Percentiles rank a stretch among this genome's conserved stretches.
Conservation (phyloP, 2,888 invertebrate species). For the Polylopha cassiicola region DNA sequence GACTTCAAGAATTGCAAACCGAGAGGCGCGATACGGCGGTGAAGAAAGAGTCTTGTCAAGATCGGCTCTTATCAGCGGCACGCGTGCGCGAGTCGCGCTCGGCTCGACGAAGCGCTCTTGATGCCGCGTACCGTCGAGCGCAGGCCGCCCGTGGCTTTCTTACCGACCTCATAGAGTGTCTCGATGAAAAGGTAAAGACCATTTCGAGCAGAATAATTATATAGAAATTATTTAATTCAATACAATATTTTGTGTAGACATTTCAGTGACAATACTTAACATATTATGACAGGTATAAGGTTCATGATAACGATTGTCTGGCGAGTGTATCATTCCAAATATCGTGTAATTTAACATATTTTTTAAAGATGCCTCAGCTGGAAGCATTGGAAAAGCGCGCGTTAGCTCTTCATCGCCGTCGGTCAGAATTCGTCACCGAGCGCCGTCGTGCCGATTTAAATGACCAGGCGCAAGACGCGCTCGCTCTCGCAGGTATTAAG, state of each 20-base stretch:
- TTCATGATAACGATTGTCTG: no score
- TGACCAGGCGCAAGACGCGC: slow-evolving; percentile 95
- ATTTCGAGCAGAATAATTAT: neutral
- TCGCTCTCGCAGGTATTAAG: slow-evolving; percentile 78
- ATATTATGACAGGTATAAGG: no score
- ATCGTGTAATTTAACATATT: neutral
- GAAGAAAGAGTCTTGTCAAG: slow-evolving; percentile 56
- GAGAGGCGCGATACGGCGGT: slow-evolving; percentile 61
- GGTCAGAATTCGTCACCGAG: slow-evolving; percentile 86
- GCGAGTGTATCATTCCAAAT: no score
- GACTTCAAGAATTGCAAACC: slow-evolving; percentile 44
- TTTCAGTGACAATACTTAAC: neutral
- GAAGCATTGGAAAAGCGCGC: slow-evolving; percentile 88
- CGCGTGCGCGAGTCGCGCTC: slow-evolving; percentile 66
- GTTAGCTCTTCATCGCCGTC: slow-evolving; percentile 82
- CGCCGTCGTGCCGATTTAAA: slow-evolving; percentile 93
- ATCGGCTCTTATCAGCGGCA: slow-evolving; percentile 36
- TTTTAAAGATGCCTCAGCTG: slow-evolving; percentile 80
- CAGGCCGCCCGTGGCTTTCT: slow-evolving; percentile 97
- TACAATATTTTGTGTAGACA: neutral
- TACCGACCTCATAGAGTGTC: slow-evolving; percentile 97
- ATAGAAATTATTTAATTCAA: neutral
- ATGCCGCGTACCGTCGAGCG: slow-evolving; percentile 92
- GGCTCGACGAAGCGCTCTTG: slow-evolving; percentile 76
- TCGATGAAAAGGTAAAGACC: slow-evolving; percentile 92